A percentile compares a stretch with the other conserved stretches of the same genome.
These are phyloP conservation scores for Hypselothyrea guttata DNA, from an alignment of 2,888 invertebrate genomes.

Conservation along the genomic window DNA sequence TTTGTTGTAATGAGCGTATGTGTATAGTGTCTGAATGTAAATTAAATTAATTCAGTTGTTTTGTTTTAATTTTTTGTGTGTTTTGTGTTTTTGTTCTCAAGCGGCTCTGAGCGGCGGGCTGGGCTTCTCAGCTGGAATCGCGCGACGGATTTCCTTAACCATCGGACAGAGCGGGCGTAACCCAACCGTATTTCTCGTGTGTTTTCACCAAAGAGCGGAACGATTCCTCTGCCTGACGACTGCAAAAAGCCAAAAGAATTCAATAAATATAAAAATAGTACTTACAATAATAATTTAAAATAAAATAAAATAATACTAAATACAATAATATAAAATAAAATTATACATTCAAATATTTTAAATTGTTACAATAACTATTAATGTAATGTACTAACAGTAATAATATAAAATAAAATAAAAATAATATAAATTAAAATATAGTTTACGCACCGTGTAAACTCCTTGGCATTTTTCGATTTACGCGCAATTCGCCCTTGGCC, in stretches of 20 bases:
- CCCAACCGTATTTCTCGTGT: slow-evolving; percentile 96
- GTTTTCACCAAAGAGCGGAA: slow-evolving; percentile 94
- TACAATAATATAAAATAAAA: background rate
- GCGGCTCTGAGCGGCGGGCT: slow-evolving; percentile 56
- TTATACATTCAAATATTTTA: too few species aligned
- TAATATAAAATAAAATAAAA: too few species aligned
- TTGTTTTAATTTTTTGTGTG: slow-evolving; percentile 40
- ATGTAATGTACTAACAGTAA: too few species aligned
- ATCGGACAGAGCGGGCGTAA: slow-evolving; percentile 92
- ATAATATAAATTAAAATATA: background rate
- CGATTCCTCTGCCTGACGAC: slow-evolving; percentile 92
- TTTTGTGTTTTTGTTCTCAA: too few species aligned
- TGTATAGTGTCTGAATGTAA: slow-evolving; percentile 47
- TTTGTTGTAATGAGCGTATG: slow-evolving; percentile 41
- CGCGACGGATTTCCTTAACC: slow-evolving; percentile 84
- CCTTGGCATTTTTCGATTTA: slow-evolving; percentile 89
- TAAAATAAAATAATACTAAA: background rate
- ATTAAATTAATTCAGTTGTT: slow-evolving; percentile 24
- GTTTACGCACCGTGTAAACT: slow-evolving; percentile 86
- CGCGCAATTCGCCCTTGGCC: slow-evolving; percentile 92
- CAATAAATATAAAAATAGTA: too few species aligned
- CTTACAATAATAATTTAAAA: background rate
- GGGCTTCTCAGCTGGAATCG: slow-evolving; percentile 21
- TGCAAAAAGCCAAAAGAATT: slow-evolving; percentile 51
- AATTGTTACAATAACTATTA: too few species aligned